phyloP scores from a whole-genome alignment of 1,140 invertebrate species.

The Lepidurus apus region DNA sequence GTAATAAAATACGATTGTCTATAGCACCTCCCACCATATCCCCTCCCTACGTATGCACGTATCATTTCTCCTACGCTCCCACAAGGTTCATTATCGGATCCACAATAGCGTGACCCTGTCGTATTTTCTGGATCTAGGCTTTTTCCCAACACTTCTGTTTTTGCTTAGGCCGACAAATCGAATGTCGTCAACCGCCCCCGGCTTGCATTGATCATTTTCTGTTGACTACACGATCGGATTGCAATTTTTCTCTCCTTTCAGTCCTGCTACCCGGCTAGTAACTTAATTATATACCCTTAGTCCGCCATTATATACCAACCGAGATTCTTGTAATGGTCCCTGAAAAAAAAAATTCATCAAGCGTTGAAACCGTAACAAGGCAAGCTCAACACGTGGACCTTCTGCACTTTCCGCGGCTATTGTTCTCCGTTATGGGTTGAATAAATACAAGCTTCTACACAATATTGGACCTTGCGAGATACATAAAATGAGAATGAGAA shows the following conservation, averaged over 20 bases:
- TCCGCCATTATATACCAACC: too few species aligned
- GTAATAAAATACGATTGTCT: neutral
- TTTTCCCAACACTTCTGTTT: neutral
- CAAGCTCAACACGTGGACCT: neutral
- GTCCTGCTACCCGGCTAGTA: too few species aligned
- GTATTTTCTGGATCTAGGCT: neutral
- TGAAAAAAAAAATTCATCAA: too few species aligned
- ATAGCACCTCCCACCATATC: neutral
- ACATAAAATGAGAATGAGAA: neutral
- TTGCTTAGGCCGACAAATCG: neutral
- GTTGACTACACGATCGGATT: too few species aligned
- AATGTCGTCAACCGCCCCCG: too few species aligned
- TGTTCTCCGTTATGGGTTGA: neutral
- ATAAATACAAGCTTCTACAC: neutral
- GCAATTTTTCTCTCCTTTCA: too few species aligned
- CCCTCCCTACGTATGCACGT: neutral
- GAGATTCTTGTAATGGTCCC: too few species aligned
- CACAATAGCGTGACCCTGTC: neutral
- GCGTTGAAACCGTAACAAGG: neutral
- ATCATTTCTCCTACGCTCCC: neutral
- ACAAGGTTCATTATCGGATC: neutral
- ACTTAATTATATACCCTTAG: too few species aligned
- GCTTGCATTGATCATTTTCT: too few species aligned
- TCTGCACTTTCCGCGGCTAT: neutral
- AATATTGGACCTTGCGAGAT: neutral